Percentiles rank a stretch among this genome's conserved stretches.
Conservation (phyloP, 1,140 invertebrate genomes). For the Tribolium castaneum region DNA sequence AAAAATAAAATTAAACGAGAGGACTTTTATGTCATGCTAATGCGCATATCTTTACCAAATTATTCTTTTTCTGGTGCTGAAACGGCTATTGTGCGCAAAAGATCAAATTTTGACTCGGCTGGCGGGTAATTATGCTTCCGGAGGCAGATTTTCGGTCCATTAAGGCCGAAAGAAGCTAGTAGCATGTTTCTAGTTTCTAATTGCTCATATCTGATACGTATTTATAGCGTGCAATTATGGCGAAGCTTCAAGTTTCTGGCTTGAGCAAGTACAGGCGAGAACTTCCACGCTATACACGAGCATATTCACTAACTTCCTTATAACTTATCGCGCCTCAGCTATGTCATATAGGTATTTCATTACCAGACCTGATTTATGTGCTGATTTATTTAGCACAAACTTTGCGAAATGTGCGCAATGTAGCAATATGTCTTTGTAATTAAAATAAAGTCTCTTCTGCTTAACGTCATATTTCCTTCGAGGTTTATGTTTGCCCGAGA, state of each 20-base stretch:
- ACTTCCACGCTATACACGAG: conserved; percentile 55
- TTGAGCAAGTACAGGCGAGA: conserved; percentile 50
- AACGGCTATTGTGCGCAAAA: not conserved
- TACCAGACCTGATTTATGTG: conserved; percentile 56
- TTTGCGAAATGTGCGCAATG: conserved; percentile 52
- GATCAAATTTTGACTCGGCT: no score
- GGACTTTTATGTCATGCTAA: conserved; percentile 27
- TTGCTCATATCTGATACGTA: conserved; percentile 61
- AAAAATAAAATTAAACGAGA: conserved; percentile 41
- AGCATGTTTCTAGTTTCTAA: conserved; percentile 56
- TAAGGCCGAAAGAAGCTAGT: conserved; percentile 31
- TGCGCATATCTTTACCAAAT: conserved; percentile 12
- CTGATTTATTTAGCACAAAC: conserved; percentile 59
- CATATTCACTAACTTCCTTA: conserved; percentile 58
- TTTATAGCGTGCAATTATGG: conserved; percentile 60
- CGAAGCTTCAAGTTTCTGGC: conserved; percentile 57
- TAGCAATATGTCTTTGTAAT: conserved; percentile 51
- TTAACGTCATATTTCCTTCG: conserved; percentile 18
- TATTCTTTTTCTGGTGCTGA: conserved; percentile 7
- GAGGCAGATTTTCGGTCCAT: conserved; percentile 2
- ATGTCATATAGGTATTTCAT: conserved; percentile 61
- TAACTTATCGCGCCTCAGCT: conserved; percentile 56
- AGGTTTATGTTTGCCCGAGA: conserved; percentile 23
- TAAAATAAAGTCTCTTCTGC: conserved; percentile 50
- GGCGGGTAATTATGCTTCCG: not conserved